A percentile compares a stretch with the other conserved stretches of the same genome.
These are phyloP conservation scores for Mesocricetus auratus DNA, from an alignment of 2,113 vertebrate genomes.

Conservation along the genomic window DNA sequence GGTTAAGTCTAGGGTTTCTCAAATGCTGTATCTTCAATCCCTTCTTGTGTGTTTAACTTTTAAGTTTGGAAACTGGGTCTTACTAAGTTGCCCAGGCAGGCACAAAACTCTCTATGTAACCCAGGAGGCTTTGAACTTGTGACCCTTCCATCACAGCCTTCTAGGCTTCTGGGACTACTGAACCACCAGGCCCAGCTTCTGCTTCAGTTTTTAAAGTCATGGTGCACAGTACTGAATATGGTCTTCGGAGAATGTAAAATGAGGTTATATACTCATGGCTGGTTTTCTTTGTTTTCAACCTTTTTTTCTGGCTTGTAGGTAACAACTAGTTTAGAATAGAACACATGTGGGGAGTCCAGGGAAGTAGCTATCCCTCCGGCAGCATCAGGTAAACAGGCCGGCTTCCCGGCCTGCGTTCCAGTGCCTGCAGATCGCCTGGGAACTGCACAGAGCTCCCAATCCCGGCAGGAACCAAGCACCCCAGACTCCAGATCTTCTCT, in stretches of 20 bases:
- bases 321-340: slow-evolving; percentile 18
- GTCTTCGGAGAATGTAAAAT: background rate
- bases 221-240: background rate
- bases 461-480: too few relatives aligned
- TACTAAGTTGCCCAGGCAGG: background rate
- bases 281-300: background rate
- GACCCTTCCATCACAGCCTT: background rate
- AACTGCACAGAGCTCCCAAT: too few relatives aligned
- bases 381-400: too few relatives aligned
- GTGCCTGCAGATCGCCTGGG: too few relatives aligned
- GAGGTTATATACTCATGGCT: background rate
- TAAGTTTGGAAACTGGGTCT: background rate
- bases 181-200: background rate
- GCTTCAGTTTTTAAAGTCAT: background rate
- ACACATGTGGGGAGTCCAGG: too few relatives aligned
- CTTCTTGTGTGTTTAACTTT: background rate
- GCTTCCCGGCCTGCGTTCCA: too few relatives aligned
- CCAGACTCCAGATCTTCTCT: too few relatives aligned
- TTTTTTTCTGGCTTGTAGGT: slow-evolving; percentile 51
- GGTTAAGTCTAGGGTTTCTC: background rate
- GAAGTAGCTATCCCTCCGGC: too few relatives aligned
- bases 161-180: background rate
- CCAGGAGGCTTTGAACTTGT: background rate
- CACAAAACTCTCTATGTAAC: background rate
- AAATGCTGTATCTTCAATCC: background rate